A percentile compares a stretch with the other conserved stretches of the same genome.
Conservation (phyloP, 1,140 invertebrate genomes). For the Portunus trituberculatus region DNA sequence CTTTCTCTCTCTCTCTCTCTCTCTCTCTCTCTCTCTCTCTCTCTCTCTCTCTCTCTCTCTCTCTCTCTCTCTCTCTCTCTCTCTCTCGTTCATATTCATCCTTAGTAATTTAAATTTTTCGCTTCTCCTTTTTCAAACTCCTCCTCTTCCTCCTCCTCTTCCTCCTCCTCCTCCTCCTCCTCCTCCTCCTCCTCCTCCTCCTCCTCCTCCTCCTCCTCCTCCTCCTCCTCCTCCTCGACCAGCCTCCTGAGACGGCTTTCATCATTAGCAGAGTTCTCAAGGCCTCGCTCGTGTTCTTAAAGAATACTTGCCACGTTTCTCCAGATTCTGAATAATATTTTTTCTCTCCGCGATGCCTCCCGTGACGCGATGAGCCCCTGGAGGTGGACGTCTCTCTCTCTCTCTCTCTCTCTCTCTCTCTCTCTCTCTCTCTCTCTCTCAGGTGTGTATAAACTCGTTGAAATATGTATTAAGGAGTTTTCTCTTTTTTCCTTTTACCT, state of each 20-base stretch:
- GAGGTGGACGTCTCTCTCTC: neutral
- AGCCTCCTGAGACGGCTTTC: conserved; percentile 47
- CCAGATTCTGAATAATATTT: conserved; percentile 35
- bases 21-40: neutral
- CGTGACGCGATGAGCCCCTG: neutral
- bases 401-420: neutral
- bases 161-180: neutral
- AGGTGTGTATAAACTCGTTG: too few relatives aligned
- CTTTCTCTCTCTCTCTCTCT: neutral
- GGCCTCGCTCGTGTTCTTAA: conserved; percentile 58
- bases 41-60: neutral
- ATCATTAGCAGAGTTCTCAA: conserved; percentile 54
- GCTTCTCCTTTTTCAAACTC: neutral
- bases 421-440: too few relatives aligned
- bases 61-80: neutral
- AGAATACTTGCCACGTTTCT: conserved; percentile 54
- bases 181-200: neutral
- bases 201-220: conserved; percentile 3
- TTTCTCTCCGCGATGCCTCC: neutral
- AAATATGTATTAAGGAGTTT: too few relatives aligned
- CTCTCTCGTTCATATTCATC: neutral
- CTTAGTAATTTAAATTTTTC: neutral
- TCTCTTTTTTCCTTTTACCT: neutral
- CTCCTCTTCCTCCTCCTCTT: neutral
- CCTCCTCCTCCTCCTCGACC: conserved; percentile 28